A percentile compares a stretch with the other conserved stretches of the same genome.
phyloP scores from a whole-genome alignment of 2,797 vertebrate species.

The Sciurus carolinensis region DNA sequence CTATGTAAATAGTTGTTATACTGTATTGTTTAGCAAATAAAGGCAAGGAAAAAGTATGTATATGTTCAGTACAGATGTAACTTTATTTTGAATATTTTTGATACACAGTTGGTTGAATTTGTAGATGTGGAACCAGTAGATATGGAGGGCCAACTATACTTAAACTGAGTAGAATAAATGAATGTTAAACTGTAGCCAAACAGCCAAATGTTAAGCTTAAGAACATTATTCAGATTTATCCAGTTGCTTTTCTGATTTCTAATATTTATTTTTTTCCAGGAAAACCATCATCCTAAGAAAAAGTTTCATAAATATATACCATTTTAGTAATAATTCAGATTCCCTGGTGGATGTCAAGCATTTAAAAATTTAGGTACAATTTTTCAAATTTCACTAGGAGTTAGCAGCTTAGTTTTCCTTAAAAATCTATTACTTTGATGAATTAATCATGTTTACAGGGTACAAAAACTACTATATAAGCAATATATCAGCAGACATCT shows the following conservation, averaged over 20 bases:
- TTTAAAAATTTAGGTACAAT: conserved; percentile 16
- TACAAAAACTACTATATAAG: conserved; percentile 56
- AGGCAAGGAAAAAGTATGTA: neutral
- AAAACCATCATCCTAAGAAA: conserved; percentile 24
- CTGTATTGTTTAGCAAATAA: neutral
- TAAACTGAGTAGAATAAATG: neutral
- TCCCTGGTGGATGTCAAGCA: neutral
- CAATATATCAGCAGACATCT: conserved; percentile 67
- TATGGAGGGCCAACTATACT: neutral
- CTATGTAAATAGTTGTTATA: neutral
- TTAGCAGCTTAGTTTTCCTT: conserved; percentile 37
- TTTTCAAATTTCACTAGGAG: neutral
- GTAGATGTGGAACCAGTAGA: neutral
- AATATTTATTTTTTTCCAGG: neutral
- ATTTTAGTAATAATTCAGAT: neutral
- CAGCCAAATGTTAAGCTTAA: neutral
- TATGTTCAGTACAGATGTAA: neutral
- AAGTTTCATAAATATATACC: neutral
- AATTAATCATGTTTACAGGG: conserved; percentile 52
- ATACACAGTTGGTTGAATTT: neutral
- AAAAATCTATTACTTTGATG: conserved; percentile 54
- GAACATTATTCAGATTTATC: neutral
- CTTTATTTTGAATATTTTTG: neutral
- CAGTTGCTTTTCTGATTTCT: neutral
- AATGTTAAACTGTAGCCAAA: neutral